phyloP scores from a whole-genome alignment of 2,888 invertebrate genomes.

The Pantelozetes paolii region DNA sequence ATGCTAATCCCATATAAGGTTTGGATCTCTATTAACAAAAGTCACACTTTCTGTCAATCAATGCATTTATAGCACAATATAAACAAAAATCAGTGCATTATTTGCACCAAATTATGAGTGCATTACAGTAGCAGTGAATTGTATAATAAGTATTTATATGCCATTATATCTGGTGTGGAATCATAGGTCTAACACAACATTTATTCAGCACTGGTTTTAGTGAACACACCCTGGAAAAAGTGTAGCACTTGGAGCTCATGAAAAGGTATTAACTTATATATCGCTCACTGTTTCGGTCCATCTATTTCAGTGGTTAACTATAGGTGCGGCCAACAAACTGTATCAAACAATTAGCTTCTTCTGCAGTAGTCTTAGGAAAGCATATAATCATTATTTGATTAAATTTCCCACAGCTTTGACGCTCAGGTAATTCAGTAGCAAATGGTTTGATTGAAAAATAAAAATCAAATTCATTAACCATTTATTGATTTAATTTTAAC shows the following conservation, averaged over 20 bases:
- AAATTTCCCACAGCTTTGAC: constrained; percentile 23
- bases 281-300: background rate
- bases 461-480: constrained; percentile 18
- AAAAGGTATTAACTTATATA: background rate
- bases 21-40: background rate
- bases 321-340: constrained; percentile 31
- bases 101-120: background rate
- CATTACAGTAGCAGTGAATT: constrained; percentile 22
- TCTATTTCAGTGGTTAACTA: background rate
- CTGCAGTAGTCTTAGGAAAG: background rate
- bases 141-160: constrained; percentile 9
- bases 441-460: background rate
- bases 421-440: constrained; percentile 28
- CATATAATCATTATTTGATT: constrained; percentile 29
- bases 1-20: background rate
- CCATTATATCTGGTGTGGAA: background rate
- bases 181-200: constrained; percentile 10
- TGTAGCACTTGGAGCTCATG: constrained; percentile 20
- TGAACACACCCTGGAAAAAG: constrained; percentile 27
- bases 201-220: constrained; percentile 23
- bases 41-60: background rate
- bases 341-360: constrained; percentile 38
- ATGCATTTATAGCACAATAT: background rate
- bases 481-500: constrained; percentile 5
- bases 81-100: background rate